Base-by-base conservation (phyloP, 2,113 vertebrate genomes). In the Rattus rattus region DNA sequence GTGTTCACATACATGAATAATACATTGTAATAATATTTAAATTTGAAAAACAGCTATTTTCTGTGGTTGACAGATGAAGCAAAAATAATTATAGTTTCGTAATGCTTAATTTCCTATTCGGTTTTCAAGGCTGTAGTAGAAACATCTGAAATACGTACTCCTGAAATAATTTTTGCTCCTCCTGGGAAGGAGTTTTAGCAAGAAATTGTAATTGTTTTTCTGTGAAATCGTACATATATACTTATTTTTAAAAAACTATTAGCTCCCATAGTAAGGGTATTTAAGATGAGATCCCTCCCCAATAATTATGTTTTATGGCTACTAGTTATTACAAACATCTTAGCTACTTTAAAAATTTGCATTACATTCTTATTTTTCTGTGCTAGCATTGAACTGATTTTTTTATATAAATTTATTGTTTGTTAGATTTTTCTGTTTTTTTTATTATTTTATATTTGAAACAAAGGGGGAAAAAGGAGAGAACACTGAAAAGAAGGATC, bases 171-270 rank as follows among this genome's bases (percentile, higher is more conserved):
- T 26, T 61, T 83, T 83, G 36, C 7, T 83, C 12, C 36, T 83
- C 56, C 6, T 61, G 54, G 56, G 80, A 83, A 83, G n/a, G 56
- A 61, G 61, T 39, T 80, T 26, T 39, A 83, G 56, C 56, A 83
- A 26, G 6, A 39, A 61, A 83, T 7, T 83, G 22, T 26, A 26
- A 83, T 39, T 83, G 6, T 43, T 89, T 91, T 63, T 61, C 56
- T 85, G 85, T 80, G 14, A 49, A 79, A 93, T 65, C 61, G 91
- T 92, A 84, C 20, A 67, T 80, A 43, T 65, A 10, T 16, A 83
- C 54, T 43, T 93, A 72, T 85, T 54, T 85, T 54, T 91, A 83
- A 49, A 90, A 96, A 96, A 75, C 3, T 33, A 56, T 87, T 87
- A 54, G 54, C 52, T 77, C 24, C 49, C 73, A 94, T 39, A 81